Evolutionary conservation across 2,888 invertebrate genomes (phyloP).

Genomic region (Caenorhabditis imperialis): DNA sequence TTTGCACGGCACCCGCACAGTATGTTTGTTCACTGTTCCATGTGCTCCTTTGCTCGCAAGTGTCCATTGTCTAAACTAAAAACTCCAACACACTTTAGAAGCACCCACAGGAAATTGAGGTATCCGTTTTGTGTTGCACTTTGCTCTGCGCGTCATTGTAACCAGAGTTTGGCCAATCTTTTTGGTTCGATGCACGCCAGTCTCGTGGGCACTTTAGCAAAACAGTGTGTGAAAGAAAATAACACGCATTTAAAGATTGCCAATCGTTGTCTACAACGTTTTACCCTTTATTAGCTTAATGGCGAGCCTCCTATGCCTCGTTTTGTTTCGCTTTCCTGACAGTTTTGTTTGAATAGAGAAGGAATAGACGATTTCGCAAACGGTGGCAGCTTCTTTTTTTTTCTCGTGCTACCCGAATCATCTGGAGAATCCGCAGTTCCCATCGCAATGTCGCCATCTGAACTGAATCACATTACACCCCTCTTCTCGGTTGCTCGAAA

Average conservation of each 20-base stretch:
- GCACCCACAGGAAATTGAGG: constrained; percentile 37
- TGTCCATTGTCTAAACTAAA: constrained; percentile 33
- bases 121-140: constrained; percentile 41
- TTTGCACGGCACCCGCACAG: constrained; percentile 16
- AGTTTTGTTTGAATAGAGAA: constrained; percentile 38
- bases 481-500: constrained; percentile 9
- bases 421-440: constrained; percentile 36
- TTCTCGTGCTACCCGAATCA: constrained; percentile 15
- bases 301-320: constrained; percentile 20
- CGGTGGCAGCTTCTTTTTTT: constrained; percentile 15
- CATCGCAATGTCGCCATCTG: constrained; percentile 48
- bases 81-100: constrained; percentile 35
- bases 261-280: constrained; percentile 20
- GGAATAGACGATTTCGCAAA: constrained; percentile 35
- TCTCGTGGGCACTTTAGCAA: too few relatives aligned
- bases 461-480: constrained; percentile 52
- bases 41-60: constrained; percentile 9
- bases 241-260: constrained; percentile 21
- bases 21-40: constrained; percentile 30
- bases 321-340: constrained; percentile 10
- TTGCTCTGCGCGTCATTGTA: too few relatives aligned
- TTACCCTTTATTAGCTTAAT: constrained; percentile 35
- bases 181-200: neutral
- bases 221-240: too few relatives aligned
- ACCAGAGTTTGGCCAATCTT: neutral